phyloP scores from a whole-genome alignment of 2,797 vertebrate genomes.

The Bovichtus variegatus region DNA sequence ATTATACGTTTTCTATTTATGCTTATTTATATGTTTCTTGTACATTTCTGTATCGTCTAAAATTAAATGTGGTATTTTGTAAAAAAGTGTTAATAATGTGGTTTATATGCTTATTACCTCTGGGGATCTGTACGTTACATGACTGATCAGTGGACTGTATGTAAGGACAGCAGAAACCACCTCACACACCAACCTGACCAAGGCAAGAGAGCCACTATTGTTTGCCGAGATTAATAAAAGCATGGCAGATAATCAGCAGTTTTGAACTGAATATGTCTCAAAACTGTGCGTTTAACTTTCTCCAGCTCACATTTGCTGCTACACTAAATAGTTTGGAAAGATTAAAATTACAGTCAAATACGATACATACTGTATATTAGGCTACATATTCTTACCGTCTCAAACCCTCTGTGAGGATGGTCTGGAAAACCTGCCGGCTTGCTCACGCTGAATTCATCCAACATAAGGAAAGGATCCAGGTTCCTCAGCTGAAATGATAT shows the following conservation, averaged over 20 bases:
- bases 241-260: too few relatives aligned
- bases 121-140: background rate
- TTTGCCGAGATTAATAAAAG: background rate
- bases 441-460: conserved; percentile 90
- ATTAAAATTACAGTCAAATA: background rate
- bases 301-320: background rate
- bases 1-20: background rate
- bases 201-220: too few relatives aligned
- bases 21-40: background rate
- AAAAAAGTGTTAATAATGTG: background rate
- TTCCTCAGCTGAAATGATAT: conserved; percentile 84
- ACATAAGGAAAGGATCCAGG: conserved; percentile 90
- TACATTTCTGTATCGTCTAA: background rate
- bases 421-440: conserved; percentile 91
- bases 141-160: background rate
- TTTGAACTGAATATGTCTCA: too few relatives aligned
- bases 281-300: too few relatives aligned
- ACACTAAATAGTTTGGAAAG: background rate
- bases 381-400: conserved; percentile 87
- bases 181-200: background rate
- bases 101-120: background rate
- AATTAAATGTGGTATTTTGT: background rate
- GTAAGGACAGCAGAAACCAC: background rate
- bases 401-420: conserved; percentile 92
- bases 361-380: too few relatives aligned